Evolutionary conservation across 2,888 invertebrate species (phyloP), one percentile per base, ranked within the genome.

Genomic region (Bombyx huttoni): DNA sequence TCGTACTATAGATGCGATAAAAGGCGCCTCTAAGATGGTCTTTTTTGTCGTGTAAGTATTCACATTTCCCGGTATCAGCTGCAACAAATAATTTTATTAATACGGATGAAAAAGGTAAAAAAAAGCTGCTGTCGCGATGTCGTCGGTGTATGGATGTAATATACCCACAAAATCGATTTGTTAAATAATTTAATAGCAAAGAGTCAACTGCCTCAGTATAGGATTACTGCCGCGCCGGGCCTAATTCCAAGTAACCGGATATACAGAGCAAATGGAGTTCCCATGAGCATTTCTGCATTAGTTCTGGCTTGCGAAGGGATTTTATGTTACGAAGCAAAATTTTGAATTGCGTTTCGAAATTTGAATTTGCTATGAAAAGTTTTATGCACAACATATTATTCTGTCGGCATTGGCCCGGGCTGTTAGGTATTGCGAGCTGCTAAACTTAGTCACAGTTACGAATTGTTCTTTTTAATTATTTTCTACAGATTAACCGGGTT

Each of bases 1-100:
- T 47, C 97, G 92, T 35, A 98, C 92, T 81, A 93, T 92, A 55
- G 93, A 94, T 13, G 96, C 96, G 48, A 97, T 91, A 68, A 97
- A 95, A 0, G 96, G 96, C 48, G 96, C 91, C 62, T 95, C 94
- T 60, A 96, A 85, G 57, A 91, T 90, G 54, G 94, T 92, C 59
- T 91, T 90, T 56, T 90, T 91, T 46, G 93, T 91, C 52, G 94
- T 89, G 70, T 94, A 94, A 7, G 94, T 94, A 79, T 94, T 94
- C 59, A 90, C 92, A 74, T 94, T 94, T 34, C 94, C 94, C 2
- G 92, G 91, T 58, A 94, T 86, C 49, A 94, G 90, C 94, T 94
- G 89, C 46, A 90, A 91, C 54, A 51, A 52, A 49, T 1, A 45
- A 14, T 12, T 24, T 40, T 12, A 12, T 49, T 14, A 10, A 34